Evolutionary conservation across 2,113 vertebrate species (phyloP), one percentile per base, ranked within the genome.

Genomic region (Plestiodon gilberti): DNA sequence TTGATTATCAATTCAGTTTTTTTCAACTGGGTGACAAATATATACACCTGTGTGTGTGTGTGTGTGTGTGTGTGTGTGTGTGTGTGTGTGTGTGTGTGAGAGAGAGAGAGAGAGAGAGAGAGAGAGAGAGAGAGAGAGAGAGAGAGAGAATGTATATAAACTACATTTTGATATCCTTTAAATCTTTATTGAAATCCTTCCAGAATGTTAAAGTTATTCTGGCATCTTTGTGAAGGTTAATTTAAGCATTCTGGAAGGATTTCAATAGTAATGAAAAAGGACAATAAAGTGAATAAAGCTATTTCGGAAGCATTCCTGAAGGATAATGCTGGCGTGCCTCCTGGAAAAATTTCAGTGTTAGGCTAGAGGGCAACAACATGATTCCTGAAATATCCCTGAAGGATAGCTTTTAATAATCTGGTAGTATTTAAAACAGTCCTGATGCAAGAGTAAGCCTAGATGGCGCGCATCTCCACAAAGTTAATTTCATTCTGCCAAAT

Each of bases 361-460:
- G 40, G 93, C 93, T 95, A 93, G 93, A 96, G 93, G 94, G 95
- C 95, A 93, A 94, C 94, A 95, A 89, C 94, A 95, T 94, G 91
- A 94, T 93, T 95, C 90, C 94, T 90, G 79, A 93, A 93, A 93
- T 94, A 93, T 95, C 95, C 95, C 94, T 95, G 88, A 87, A 91
- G 94, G 96, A 95, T 89, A 92, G 89, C 78, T 95, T 81, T 95
- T 94, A 94, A 95, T 94, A 94, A 93, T 95, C 81, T 74, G 93
- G 94, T 85, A 95, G 85, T 94, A 96, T 95, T 96, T 96, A 93
- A 95, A 95, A 94, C 93, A 93, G 92, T 95, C 95, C 91, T 95
- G 86, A 91, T 88, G 85, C 1, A 62, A 90, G 89, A 87, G 94
- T 95, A 92, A 95, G 96, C 93, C 91, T 93, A 81, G 89, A 89